Evolutionary conservation across 2,797 vertebrate species (phyloP).

Genomic region (Sebastes wilsoni): DNA sequence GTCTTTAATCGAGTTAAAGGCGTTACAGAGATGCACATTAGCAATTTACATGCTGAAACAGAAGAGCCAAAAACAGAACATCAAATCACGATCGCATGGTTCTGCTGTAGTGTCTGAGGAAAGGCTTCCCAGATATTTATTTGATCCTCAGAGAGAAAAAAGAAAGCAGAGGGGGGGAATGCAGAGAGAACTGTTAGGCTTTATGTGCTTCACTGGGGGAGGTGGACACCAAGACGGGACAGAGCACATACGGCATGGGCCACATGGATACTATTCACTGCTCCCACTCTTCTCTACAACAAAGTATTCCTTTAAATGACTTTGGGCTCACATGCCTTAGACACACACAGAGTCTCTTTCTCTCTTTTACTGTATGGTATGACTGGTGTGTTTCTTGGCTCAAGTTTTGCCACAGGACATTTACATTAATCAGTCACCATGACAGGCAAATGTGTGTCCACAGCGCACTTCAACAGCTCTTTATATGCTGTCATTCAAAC

Average conservation of each 20-base stretch:
- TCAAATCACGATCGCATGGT: slow-evolving; percentile 47
- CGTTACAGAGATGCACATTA: slow-evolving; percentile 36
- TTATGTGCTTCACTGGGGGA: slow-evolving; percentile 50
- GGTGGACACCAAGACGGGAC: slow-evolving; percentile 35
- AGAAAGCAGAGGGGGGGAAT: neutral
- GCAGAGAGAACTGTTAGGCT: slow-evolving; percentile 18
- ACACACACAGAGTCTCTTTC: slow-evolving; percentile 17
- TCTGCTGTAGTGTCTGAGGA: slow-evolving; percentile 29
- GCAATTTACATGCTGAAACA: slow-evolving; percentile 59
- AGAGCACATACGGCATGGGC: slow-evolving; percentile 32
- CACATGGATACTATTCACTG: slow-evolving; percentile 73
- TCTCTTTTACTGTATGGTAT: slow-evolving; percentile 17
- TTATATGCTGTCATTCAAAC: slow-evolving; percentile 52
- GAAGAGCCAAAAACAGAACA: slow-evolving; percentile 56
- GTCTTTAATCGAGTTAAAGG: slow-evolving; percentile 63
- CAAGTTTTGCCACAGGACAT: slow-evolving; percentile 56
- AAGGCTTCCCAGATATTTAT: slow-evolving; percentile 39
- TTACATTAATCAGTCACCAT: slow-evolving; percentile 64
- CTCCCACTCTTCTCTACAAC: slow-evolving; percentile 44
- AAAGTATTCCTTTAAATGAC: slow-evolving; percentile 50
- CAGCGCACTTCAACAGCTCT: slow-evolving; percentile 31
- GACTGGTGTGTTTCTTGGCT: slow-evolving; percentile 63
- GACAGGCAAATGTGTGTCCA: slow-evolving; percentile 54
- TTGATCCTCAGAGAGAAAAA: slow-evolving; percentile 44
- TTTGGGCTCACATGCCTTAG: slow-evolving; percentile 25